A percentile compares a stretch with the other conserved stretches of the same genome.
Conservation (phyloP, 1,140 invertebrate species). For the Maniola jurtina region DNA sequence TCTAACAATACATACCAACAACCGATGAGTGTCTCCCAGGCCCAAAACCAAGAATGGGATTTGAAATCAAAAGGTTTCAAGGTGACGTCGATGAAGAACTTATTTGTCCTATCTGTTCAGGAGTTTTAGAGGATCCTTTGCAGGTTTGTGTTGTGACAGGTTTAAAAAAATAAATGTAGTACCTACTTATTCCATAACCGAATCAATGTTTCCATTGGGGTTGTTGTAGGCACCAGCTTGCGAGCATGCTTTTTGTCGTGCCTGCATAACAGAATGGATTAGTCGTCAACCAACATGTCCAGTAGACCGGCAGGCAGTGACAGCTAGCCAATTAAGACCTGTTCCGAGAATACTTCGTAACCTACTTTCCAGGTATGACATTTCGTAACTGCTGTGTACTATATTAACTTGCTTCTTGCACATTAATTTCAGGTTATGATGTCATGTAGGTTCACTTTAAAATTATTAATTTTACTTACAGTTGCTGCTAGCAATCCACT, state of each 20-base stretch:
- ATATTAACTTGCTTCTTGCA: constrained; percentile 11
- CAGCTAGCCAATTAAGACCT: constrained; percentile 90
- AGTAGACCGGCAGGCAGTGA: constrained; percentile 93
- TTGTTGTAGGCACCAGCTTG: constrained; percentile 90
- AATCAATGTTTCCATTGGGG: background rate
- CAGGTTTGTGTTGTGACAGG: constrained; percentile 81
- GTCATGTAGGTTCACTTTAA: too few relatives aligned
- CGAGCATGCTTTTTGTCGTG: constrained; percentile 97
- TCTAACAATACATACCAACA: constrained; percentile 10
- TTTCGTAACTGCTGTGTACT: constrained; percentile 42
- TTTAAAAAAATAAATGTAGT: constrained; percentile 1
- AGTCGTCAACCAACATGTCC: constrained; percentile 95
- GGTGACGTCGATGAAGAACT: constrained; percentile 95
- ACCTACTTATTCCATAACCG: background rate
- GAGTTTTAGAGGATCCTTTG: constrained; percentile 93
- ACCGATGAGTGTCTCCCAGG: constrained; percentile 39
- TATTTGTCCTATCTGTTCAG: constrained; percentile 94
- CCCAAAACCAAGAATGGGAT: constrained; percentile 85
- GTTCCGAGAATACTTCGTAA: constrained; percentile 96
- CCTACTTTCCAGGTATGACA: constrained; percentile 85
- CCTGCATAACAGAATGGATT: constrained; percentile 97
- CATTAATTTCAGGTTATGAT: constrained; percentile 35
- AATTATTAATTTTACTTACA: too few relatives aligned
- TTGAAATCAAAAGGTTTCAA: constrained; percentile 92
- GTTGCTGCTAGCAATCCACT: too few relatives aligned